phyloP scores from a whole-genome alignment of 2,888 invertebrate species.

The Pherbina coryleti region DNA sequence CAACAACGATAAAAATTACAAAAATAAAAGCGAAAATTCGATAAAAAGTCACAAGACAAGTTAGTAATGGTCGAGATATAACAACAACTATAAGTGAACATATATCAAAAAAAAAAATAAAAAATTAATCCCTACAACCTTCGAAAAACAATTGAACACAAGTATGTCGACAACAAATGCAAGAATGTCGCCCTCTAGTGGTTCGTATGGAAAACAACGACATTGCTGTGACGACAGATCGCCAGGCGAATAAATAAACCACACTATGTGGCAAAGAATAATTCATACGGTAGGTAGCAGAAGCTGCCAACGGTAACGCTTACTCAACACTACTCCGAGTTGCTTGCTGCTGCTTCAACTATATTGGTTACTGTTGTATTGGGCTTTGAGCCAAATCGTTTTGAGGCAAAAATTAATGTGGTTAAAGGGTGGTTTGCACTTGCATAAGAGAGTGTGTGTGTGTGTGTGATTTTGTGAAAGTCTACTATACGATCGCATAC shows the following conservation, averaged over 20 bases:
- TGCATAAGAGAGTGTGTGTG: not conserved
- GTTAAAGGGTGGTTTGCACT: not conserved
- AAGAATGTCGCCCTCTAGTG: constrained; percentile 11
- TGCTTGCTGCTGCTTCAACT: not conserved
- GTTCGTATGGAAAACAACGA: not conserved
- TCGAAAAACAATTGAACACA: constrained; percentile 14
- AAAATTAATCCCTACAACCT: constrained; percentile 7
- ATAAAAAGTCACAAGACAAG: not conserved
- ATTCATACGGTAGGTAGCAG: not conserved
- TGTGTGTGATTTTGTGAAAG: not conserved
- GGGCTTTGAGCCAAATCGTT: constrained; percentile 21
- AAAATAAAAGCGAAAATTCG: not conserved
- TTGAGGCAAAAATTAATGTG: not conserved
- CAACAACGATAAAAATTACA: not conserved
- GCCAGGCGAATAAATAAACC: constrained; percentile 16
- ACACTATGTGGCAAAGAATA: not conserved
- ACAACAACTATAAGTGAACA: not conserved
- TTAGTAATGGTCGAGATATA: not conserved
- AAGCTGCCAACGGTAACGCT: not conserved
- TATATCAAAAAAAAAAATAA: not conserved
- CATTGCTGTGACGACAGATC: constrained; percentile 13
- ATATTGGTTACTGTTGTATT: not conserved
- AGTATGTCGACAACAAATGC: not conserved
- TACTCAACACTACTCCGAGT: not conserved
- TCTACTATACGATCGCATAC: too few species aligned